phyloP scores from a whole-genome alignment of 2,797 vertebrate genomes.

The Crocodylus rhombifer region DNA sequence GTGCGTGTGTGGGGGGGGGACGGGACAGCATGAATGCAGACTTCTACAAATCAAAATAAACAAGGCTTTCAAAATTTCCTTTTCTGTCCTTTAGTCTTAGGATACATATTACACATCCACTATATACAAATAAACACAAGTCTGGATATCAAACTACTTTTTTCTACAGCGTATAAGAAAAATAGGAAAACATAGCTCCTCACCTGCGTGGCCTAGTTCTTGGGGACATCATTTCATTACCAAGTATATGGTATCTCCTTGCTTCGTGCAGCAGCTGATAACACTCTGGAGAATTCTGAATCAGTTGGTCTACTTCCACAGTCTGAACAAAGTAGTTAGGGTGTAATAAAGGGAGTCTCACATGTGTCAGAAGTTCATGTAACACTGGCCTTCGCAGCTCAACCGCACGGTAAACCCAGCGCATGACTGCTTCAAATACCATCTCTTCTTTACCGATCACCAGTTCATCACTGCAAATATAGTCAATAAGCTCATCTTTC shows the following conservation, averaged over 20 bases:
- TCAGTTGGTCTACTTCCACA: constrained; percentile 96
- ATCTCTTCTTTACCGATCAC: constrained; percentile 93
- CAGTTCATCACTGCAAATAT: constrained; percentile 93
- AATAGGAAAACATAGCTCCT: neutral
- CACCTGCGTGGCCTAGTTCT: constrained; percentile 97
- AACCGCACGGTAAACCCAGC: constrained; percentile 93
- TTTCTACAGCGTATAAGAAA: neutral
- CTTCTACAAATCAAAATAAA: neutral
- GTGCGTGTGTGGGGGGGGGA: no score
- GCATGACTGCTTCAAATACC: constrained; percentile 97
- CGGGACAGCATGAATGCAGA: accelerated
- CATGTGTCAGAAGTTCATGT: constrained; percentile 92
- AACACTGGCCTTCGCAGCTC: constrained; percentile 90
- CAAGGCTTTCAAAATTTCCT: neutral
- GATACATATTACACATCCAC: accelerated
- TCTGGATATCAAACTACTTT: accelerated
- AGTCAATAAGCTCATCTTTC: constrained; percentile 93
- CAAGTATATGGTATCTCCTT: constrained; percentile 95
- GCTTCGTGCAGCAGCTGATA: constrained; percentile 97
- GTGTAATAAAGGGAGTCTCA: constrained; percentile 94
- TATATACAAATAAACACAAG: neutral
- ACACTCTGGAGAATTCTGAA: constrained; percentile 96
- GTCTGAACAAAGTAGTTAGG: constrained; percentile 99
- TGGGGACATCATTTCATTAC: constrained; percentile 99
- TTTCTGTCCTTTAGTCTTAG: neutral